These are phyloP conservation scores for Pterostichus niger DNA, from an alignment of 2,888 invertebrate genomes.

Conservation along the genomic window DNA sequence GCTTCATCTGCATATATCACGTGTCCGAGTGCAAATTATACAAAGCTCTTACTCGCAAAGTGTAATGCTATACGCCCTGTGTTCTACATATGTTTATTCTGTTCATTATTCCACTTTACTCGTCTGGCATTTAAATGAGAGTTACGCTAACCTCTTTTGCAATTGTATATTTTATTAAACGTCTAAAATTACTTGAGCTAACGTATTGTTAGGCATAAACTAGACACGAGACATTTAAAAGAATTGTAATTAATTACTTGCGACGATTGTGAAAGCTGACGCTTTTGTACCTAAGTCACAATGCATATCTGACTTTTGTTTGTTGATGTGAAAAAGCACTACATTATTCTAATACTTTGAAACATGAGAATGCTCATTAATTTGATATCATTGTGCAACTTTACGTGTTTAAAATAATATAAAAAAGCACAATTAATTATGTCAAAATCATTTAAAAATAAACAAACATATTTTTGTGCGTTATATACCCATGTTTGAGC, in stretches of 20 bases:
- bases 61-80: constrained; percentile 53
- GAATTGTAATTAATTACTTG: constrained; percentile 43
- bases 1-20: constrained; percentile 66
- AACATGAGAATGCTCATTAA: constrained; percentile 22
- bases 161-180: constrained; percentile 66
- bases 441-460: too few species aligned
- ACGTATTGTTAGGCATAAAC: constrained; percentile 28
- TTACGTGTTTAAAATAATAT: too few species aligned
- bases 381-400: constrained; percentile 12
- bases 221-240: constrained; percentile 32
- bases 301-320: constrained; percentile 27
- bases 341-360: constrained; percentile 26
- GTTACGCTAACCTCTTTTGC: constrained; percentile 61
- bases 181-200: constrained; percentile 59
- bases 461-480: too few species aligned
- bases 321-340: constrained; percentile 12
- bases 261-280: constrained; percentile 40
- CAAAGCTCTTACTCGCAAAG: constrained; percentile 57
- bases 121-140: constrained; percentile 65
- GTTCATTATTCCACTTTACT: constrained; percentile 62
- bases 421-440: too few species aligned
- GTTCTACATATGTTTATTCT: constrained; percentile 64
- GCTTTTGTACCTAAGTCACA: constrained; percentile 11
- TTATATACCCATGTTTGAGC: too few species aligned
- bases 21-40: constrained; percentile 64